A percentile compares a stretch with the other conserved stretches of the same genome.
phyloP scores from a whole-genome alignment of 1,140 invertebrate species.

The Eupeodes corollae region DNA sequence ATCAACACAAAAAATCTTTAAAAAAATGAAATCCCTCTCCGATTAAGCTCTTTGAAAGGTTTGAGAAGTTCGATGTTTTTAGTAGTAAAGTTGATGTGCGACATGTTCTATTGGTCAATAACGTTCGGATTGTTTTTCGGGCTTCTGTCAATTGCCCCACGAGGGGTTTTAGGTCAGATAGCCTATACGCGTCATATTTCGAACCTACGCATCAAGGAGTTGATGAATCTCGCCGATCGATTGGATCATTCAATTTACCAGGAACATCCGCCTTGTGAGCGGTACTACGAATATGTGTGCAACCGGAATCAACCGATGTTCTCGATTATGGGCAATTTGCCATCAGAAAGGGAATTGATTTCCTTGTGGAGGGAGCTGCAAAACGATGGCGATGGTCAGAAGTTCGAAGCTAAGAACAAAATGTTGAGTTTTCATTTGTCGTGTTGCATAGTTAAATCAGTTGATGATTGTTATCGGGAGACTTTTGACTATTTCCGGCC shows the following conservation, averaged over 20 bases:
- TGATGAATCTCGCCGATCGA: conserved; percentile 16
- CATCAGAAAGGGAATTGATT: conserved; percentile 18
- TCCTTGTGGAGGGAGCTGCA: conserved; percentile 20
- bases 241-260: conserved; percentile 22
- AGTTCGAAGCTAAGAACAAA: conserved; percentile 29
- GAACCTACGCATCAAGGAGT: conserved; percentile 22
- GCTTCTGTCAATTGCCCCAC: no score
- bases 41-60: no score
- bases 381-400: conserved; percentile 15
- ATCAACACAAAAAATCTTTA: no score
- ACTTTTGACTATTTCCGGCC: conserved; percentile 32
- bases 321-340: conserved; percentile 27
- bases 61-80: no score
- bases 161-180: conserved; percentile 10
- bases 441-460: conserved; percentile 17
- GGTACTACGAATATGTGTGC: conserved; percentile 30
- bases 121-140: no score
- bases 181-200: conserved; percentile 19
- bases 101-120: no score
- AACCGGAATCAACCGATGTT: conserved; percentile 26
- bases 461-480: conserved; percentile 32
- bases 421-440: conserved; percentile 29
- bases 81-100: no score
- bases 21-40: no score
- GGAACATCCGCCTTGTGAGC: conserved; percentile 27